Evolutionary conservation across 2,888 invertebrate species (phyloP).

Genomic region (Hirudinaria manillensis): DNA sequence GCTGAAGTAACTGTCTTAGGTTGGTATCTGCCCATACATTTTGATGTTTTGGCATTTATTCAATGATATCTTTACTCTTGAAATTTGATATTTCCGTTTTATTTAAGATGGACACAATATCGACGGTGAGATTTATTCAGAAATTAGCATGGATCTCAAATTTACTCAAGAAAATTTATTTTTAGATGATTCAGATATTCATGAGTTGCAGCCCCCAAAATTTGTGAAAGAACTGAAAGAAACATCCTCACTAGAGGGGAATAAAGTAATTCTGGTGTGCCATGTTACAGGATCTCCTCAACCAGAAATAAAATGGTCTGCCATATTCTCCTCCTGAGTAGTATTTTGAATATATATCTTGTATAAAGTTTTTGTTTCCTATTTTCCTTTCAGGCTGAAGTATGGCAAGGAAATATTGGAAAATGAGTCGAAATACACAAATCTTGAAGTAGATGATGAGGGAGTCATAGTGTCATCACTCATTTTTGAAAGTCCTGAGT

Average conservation of each 20-base stretch:
- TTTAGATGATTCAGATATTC: too few relatives aligned
- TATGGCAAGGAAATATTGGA: background rate
- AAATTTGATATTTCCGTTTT: too few relatives aligned
- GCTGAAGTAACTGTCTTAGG: background rate
- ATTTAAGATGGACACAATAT: too few relatives aligned
- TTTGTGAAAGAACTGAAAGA: background rate
- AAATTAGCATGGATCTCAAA: too few relatives aligned
- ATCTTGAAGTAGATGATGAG: background rate
- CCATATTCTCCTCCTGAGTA: background rate
- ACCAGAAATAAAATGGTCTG: slow-evolving; percentile 15
- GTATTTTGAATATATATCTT: background rate
- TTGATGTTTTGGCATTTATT: too few relatives aligned
- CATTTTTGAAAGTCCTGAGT: background rate
- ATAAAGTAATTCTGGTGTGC: slow-evolving; percentile 11
- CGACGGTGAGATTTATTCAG: too few relatives aligned
- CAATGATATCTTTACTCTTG: too few relatives aligned
- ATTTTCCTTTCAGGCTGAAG: background rate
- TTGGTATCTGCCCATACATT: background rate
- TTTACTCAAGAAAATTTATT: too few relatives aligned
- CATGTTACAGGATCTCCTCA: slow-evolving; percentile 9
- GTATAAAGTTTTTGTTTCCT: background rate
- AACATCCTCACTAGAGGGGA: background rate
- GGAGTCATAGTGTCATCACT: background rate
- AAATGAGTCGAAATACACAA: background rate
- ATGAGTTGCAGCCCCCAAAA: background rate